These are phyloP conservation scores for Ficedula albicollis DNA, from an alignment of 2,797 vertebrate species.

Conservation along the genomic window DNA sequence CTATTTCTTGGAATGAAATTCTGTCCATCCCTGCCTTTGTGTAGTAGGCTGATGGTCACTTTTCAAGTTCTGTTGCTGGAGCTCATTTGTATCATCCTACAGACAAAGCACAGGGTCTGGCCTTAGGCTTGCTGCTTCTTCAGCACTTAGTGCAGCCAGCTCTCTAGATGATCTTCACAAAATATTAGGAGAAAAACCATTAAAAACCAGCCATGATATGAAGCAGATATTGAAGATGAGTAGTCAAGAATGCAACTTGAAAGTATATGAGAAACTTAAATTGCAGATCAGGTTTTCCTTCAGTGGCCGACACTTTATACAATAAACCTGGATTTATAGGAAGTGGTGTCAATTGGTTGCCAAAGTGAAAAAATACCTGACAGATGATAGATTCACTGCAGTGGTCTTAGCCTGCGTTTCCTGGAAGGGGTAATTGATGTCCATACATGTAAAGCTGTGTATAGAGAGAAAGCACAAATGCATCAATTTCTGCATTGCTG, in stretches of 20 bases:
- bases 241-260: neutral
- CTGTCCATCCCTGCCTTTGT: neutral
- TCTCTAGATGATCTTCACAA: neutral
- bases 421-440: neutral
- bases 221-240: neutral
- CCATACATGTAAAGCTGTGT: neutral
- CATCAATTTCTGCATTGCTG: neutral
- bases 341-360: neutral
- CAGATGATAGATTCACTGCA: neutral
- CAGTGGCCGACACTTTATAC: neutral
- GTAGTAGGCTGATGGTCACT: neutral
- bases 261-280: neutral
- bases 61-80: neutral
- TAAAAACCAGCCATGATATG: neutral
- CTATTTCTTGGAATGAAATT: neutral
- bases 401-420: neutral
- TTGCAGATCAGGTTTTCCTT: neutral
- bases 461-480: neutral
- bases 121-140: neutral
- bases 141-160: neutral
- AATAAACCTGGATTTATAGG: neutral
- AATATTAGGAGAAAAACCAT: neutral
- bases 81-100: rapidly evolving
- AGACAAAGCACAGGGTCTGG: neutral
- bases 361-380: neutral